Conservation (phyloP, 2,113 vertebrate species). For the Motacilla alba region DNA sequence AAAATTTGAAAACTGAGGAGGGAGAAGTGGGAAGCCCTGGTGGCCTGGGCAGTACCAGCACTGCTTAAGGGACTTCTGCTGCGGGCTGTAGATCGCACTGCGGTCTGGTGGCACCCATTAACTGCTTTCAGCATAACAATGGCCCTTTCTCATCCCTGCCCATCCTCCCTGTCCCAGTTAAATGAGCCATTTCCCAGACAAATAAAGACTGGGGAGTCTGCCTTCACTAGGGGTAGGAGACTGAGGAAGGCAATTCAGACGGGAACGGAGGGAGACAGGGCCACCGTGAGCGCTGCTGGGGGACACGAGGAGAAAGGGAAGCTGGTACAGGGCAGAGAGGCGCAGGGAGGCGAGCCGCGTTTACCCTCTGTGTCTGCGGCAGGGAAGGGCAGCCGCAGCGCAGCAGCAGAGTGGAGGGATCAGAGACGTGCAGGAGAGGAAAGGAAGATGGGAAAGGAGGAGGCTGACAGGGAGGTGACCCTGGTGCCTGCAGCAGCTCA, state of each 20-base stretch:
- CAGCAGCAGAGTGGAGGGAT: neutral
- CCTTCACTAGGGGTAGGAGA: neutral
- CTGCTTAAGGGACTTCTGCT: neutral
- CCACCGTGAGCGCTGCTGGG: neutral
- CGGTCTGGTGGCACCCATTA: constrained; percentile 44
- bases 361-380: neutral
- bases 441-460: neutral
- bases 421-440: neutral
- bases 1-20: neutral
- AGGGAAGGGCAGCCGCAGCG: neutral
- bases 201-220: constrained; percentile 13
- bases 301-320: neutral
- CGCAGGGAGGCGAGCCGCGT: neutral
- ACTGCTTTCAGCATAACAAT: constrained; percentile 46
- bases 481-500: neutral
- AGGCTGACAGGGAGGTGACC: neutral
- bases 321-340: neutral
- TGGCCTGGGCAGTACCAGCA: neutral
- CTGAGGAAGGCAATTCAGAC: neutral
- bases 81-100: neutral
- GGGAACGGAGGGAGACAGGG: neutral
- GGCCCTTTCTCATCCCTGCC: constrained; percentile 43
- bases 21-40: neutral
- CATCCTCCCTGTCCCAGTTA: constrained; percentile 46
- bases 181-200: constrained; percentile 55